A percentile compares a stretch with the other conserved stretches of the same genome.
Conservation (phyloP, 2,113 vertebrate genomes). For the Poeciliopsis turrubarensis region DNA sequence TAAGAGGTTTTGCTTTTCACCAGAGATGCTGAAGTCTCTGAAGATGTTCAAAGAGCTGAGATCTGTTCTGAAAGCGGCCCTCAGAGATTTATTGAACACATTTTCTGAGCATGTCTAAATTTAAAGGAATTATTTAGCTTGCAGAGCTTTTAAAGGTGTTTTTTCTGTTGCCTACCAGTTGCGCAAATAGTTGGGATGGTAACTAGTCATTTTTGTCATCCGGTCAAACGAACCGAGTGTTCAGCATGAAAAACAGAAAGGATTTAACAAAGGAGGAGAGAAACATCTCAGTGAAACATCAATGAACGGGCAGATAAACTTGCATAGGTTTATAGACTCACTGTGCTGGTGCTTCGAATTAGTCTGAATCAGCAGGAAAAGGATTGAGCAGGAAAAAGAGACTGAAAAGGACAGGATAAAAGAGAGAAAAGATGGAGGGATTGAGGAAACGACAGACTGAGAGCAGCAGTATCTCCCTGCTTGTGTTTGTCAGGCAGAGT, state of each 20-base stretch:
- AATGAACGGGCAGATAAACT: constrained; percentile 16
- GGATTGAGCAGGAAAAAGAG: constrained; percentile 12
- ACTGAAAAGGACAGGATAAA: neutral
- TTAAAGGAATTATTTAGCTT: constrained; percentile 33
- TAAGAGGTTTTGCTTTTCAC: neutral
- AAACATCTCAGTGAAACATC: neutral
- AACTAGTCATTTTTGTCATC: constrained; percentile 16
- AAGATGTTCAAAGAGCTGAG: neutral
- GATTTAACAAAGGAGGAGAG: constrained; percentile 13
- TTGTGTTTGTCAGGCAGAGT: constrained; percentile 43
- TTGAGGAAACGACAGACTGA: constrained; percentile 21
- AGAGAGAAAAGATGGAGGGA: neutral
- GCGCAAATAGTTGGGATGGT: constrained; percentile 26
- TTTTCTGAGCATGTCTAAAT: constrained; percentile 16
- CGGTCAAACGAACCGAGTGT: constrained; percentile 24
- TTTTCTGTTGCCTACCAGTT: constrained; percentile 12
- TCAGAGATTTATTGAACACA: constrained; percentile 13
- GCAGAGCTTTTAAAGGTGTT: constrained; percentile 19
- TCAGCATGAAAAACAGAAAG: constrained; percentile 6
- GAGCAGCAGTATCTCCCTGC: constrained; percentile 26
- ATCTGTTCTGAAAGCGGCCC: constrained; percentile 2
- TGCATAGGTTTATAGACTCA: constrained; percentile 25
- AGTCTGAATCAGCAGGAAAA: constrained; percentile 50
- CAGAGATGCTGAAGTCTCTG: neutral
- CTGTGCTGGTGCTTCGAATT: constrained; percentile 48